Evolutionary conservation across 2,113 vertebrate genomes (phyloP), one percentile per base, ranked within the genome.

Genomic region (Spermophilus dauricus): DNA sequence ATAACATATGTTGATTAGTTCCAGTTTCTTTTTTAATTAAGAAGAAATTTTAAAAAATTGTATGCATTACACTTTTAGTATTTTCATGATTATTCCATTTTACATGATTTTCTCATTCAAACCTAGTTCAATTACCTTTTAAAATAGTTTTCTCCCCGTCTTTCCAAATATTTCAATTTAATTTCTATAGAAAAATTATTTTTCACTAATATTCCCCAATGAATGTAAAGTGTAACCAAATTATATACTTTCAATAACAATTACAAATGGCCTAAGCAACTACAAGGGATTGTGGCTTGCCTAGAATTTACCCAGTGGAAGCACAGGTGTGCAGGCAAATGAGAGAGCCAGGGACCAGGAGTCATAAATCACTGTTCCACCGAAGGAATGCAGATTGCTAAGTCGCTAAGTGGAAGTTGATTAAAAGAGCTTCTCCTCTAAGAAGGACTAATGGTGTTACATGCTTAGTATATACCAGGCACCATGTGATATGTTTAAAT

Each of bases 101-200:
- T 65, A 12, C 37, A 8, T 45, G 4, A 61, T 37, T 42, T 91
- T 91, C 17, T 88, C 20, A 42, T 48, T 76, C 14, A 77, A 51
- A 70, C 5, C 28, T 73, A n/a, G 5, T 75, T 83, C 11, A 39
- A 2, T 82, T 61, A 34, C 13, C 30, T 92, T 90, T 84, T 39
- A 34, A 22, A 61, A 26, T 26, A 4, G 9, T 48, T 76, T 84
- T 89, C 11, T 51, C 3, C 39, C 39, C 18, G 32, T 75, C 34
- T 90, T 93, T 85, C 22, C 56, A 80, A 34, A 69, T 70, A 75
- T 63, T 88, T 65, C 45, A 83, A 72, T 22, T 30, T n/a, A 86
- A 32, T 56, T 72, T 69, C 96, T 14, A 80, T 18, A 51, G 76
- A 75, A 77, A 92, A 78, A n/a, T 22, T 28, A 13, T 34, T 65